Evolutionary conservation across 1,140 invertebrate genomes (phyloP).

Genomic region (Brachionus paranguensis): DNA sequence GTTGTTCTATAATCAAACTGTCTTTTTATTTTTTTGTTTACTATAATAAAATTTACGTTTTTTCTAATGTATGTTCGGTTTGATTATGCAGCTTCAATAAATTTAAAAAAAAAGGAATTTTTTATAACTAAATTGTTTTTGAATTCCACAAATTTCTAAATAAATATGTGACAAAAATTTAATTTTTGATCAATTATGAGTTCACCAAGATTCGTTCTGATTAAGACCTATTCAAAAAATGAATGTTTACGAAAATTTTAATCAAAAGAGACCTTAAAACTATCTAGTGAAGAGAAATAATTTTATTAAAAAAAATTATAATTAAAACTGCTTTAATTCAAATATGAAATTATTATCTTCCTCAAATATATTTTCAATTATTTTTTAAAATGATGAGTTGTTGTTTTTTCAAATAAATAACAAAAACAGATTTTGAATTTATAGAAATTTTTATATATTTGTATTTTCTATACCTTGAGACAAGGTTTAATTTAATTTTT

Average conservation of each 20-base stretch:
- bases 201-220: background rate
- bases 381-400: too few species aligned
- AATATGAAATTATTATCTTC: too few species aligned
- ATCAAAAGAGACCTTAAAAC: too few species aligned
- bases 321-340: too few species aligned
- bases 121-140: background rate
- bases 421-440: too few species aligned
- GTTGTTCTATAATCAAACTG: background rate
- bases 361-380: too few species aligned
- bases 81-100: background rate
- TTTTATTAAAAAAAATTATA: too few species aligned
- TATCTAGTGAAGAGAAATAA: too few species aligned
- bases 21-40: background rate
- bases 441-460: too few species aligned
- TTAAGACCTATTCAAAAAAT: background rate
- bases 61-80: background rate
- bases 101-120: background rate
- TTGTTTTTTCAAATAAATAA: too few species aligned
- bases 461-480: too few species aligned
- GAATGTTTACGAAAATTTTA: background rate
- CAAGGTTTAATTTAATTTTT: too few species aligned
- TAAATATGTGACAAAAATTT: background rate
- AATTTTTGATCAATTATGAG: background rate
- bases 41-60: background rate
- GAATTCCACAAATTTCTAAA: background rate